Evolutionary conservation across 2,113 vertebrate species (phyloP).

Genomic region (Carollia perspicillata): DNA sequence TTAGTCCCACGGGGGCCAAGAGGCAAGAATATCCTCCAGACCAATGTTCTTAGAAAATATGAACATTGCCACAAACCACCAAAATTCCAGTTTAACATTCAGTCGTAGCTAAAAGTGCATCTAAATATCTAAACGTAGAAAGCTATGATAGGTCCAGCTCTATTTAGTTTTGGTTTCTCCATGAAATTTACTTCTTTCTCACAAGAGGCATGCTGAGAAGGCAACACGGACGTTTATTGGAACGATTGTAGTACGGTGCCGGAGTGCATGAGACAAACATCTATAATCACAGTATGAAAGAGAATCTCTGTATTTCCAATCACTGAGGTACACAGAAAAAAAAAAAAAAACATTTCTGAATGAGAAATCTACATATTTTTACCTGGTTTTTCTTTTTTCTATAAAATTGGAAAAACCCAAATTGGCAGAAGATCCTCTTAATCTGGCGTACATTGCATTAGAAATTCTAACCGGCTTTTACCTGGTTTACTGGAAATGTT

Average conservation of each 20-base stretch:
- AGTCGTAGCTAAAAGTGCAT: not conserved
- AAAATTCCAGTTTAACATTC: not conserved
- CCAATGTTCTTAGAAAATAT: not conserved
- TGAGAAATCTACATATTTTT: not conserved
- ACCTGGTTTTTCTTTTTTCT: not conserved
- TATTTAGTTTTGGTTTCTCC: not conserved
- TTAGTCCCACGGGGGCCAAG: fast-evolving
- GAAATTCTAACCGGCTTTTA: not conserved
- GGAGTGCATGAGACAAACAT: not conserved
- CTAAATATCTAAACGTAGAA: not conserved
- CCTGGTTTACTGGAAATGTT: not conserved
- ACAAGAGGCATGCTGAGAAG: not conserved
- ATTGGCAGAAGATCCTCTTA: not conserved
- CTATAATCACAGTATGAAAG: not conserved
- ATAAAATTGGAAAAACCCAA: not conserved
- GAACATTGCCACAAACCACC: not conserved
- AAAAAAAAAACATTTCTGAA: not conserved
- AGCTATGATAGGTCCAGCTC: not conserved
- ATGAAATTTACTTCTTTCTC: not conserved
- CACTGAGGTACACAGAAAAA: not conserved
- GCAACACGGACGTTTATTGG: not conserved
- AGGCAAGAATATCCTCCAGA: not conserved
- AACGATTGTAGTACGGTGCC: not conserved
- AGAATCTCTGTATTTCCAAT: not conserved
- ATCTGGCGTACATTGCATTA: not conserved